phyloP scores from a whole-genome alignment of 2,797 vertebrate species.

The Saxicola maurus region DNA sequence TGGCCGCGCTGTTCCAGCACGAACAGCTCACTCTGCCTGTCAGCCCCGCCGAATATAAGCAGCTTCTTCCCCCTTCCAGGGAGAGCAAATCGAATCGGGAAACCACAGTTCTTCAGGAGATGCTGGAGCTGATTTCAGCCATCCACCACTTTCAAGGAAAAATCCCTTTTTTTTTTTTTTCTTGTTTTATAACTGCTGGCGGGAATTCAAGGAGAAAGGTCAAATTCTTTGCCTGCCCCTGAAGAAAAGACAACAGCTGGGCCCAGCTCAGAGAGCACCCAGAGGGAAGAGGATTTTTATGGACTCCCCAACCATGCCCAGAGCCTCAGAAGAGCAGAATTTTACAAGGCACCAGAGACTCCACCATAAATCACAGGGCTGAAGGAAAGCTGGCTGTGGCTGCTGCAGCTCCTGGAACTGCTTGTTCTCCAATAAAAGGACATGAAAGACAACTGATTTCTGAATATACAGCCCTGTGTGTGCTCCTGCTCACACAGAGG shows the following conservation, averaged over 20 bases:
- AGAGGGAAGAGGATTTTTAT: not conserved
- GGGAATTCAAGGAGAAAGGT: not conserved
- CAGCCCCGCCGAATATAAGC: not conserved
- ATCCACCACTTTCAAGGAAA: not conserved
- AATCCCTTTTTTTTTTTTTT: not conserved
- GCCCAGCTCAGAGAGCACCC: not conserved
- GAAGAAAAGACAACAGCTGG: not conserved
- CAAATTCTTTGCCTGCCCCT: not conserved
- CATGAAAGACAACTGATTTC: not conserved
- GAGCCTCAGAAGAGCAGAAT: not conserved
- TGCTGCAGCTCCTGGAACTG: not conserved
- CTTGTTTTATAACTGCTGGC: not conserved
- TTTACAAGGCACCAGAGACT: not conserved
- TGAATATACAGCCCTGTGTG: rapidly evolving
- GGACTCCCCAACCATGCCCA: not conserved
- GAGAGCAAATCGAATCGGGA: not conserved
- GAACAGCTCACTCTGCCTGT: not conserved
- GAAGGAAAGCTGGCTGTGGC: not conserved
- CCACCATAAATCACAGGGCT: not conserved
- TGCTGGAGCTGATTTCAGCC: not conserved
- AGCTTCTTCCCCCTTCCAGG: not conserved
- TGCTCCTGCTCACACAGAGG: not conserved
- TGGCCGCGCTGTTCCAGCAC: not conserved
- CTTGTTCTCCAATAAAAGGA: not conserved
- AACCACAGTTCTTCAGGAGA: not conserved